These are phyloP conservation scores for Palaemon carinicauda DNA, from an alignment of 1,140 invertebrate species.

Conservation along the genomic window DNA sequence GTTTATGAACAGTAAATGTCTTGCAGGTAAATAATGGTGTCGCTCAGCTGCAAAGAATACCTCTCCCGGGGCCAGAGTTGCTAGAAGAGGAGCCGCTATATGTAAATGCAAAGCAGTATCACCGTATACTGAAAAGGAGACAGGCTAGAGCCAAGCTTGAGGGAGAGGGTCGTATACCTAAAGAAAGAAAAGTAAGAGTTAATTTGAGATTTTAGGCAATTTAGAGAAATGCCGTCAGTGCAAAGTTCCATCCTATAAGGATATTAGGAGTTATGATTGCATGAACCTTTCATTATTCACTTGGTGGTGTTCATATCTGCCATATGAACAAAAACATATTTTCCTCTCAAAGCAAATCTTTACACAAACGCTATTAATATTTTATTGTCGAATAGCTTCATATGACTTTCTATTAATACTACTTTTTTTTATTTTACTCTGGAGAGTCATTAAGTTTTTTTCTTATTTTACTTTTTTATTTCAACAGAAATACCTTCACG, in stretches of 20 bases:
- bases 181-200: slow-evolving; percentile 75
- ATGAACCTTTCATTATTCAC: background rate
- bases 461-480: slow-evolving; percentile 60
- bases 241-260: background rate
- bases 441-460: background rate
- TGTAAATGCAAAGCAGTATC: slow-evolving; percentile 99
- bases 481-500: slow-evolving; percentile 97
- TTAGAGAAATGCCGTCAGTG: slow-evolving; percentile 69
- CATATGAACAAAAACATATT: background rate
- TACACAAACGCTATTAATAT: too few species aligned
- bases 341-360: background rate
- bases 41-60: slow-evolving; percentile 73
- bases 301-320: background rate
- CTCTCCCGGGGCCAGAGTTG: slow-evolving; percentile 74
- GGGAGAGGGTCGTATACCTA: slow-evolving; percentile 93
- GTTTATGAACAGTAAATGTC: background rate
- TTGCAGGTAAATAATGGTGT: slow-evolving; percentile 65
- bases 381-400: too few species aligned
- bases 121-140: slow-evolving; percentile 87
- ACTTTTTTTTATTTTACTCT: slow-evolving; percentile 16
- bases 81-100: slow-evolving; percentile 94
- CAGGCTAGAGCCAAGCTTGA: slow-evolving; percentile 91
- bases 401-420: background rate
- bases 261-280: background rate
- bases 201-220: background rate